A percentile compares a stretch with the other conserved stretches of the same genome.
These are phyloP conservation scores for Brachypteracias leptosomus DNA, from an alignment of 2,113 vertebrate genomes.

Conservation along the genomic window DNA sequence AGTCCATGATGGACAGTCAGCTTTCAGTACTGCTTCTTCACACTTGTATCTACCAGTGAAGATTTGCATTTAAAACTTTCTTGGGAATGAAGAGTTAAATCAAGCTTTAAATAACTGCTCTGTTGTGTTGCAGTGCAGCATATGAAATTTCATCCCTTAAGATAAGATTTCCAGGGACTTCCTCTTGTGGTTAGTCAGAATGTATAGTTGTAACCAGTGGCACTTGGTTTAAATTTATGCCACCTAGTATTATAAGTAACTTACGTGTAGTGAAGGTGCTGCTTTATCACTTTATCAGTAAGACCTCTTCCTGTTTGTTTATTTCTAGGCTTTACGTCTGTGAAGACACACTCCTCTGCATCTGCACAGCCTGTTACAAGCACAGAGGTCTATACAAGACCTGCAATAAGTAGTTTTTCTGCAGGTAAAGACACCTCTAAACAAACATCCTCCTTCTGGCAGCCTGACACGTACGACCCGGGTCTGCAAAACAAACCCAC, in stretches of 20 bases:
- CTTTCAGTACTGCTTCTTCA: background rate
- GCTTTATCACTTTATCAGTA: background rate
- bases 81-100: background rate
- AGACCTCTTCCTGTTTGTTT: background rate
- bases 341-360: constrained; percentile 66
- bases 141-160: constrained; percentile 19
- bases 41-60: background rate
- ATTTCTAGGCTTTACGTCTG: constrained; percentile 78
- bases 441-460: constrained; percentile 78
- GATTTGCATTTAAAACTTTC: background rate
- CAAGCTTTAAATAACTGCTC: background rate
- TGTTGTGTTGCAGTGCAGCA: background rate
- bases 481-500: constrained; percentile 83
- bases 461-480: constrained; percentile 75
- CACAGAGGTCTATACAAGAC: constrained; percentile 68
- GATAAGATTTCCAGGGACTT: background rate
- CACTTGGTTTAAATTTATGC: background rate
- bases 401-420: constrained; percentile 75
- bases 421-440: constrained; percentile 78
- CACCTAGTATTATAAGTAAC: background rate
- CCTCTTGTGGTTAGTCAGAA: background rate
- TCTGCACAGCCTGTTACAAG: constrained; percentile 63
- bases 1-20: background rate
- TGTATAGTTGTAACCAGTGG: background rate
- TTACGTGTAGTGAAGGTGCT: background rate